These are phyloP conservation scores for Pangasianodon hypophthalmus DNA, from an alignment of 2,113 vertebrate species.

Conservation along the genomic window DNA sequence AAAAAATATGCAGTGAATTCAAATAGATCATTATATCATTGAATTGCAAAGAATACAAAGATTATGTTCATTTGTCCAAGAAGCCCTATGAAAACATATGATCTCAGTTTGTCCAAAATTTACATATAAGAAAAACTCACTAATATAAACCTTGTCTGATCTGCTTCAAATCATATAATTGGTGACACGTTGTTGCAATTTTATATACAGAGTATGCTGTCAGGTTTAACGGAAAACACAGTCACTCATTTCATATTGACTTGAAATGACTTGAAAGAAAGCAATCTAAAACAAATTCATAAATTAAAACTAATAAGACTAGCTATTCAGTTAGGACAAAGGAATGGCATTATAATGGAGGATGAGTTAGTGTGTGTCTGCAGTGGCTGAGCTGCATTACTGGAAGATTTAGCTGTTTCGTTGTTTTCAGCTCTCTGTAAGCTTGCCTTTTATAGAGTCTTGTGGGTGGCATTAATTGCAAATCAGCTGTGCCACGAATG, in stretches of 20 bases:
- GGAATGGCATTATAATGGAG: background rate
- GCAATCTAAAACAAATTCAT: background rate
- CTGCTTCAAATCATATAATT: background rate
- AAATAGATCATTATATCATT: background rate
- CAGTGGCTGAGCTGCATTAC: background rate
- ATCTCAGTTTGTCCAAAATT: background rate
- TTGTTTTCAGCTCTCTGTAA: background rate
- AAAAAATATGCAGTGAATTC: background rate
- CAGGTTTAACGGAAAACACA: background rate
- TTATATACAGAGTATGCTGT: background rate
- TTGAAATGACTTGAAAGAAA: background rate
- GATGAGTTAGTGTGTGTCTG: background rate
- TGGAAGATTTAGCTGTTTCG: background rate
- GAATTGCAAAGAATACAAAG: background rate
- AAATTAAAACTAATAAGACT: background rate
- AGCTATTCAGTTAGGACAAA: background rate
- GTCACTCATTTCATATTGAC: background rate
- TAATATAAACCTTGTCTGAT: background rate
- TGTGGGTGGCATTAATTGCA: background rate
- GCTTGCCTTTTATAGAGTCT: background rate
- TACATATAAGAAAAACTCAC: background rate
- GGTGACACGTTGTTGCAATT: background rate
- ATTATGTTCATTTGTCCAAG: background rate
- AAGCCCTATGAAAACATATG: background rate
- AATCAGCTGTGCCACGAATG: background rate